phyloP scores from a whole-genome alignment of 1,140 invertebrate genomes.

The Drosophila willistoni region DNA sequence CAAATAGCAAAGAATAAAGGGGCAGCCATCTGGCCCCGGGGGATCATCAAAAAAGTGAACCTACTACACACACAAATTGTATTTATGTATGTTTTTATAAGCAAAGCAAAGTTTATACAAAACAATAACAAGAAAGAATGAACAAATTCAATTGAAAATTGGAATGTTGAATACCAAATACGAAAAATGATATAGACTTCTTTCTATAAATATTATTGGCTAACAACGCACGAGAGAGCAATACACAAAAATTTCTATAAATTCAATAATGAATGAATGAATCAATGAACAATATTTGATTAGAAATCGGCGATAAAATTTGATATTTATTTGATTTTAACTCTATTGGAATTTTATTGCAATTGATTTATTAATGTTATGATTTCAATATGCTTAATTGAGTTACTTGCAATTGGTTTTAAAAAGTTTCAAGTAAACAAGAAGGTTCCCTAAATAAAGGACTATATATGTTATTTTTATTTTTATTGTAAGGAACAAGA shows the following conservation, averaged over 20 bases:
- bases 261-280: conserved; percentile 49
- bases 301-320: conserved; percentile 41
- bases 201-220: conserved; percentile 34
- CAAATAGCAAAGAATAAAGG: no score
- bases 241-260: conserved; percentile 34
- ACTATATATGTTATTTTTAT: no score
- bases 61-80: conserved; percentile 23
- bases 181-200: conserved; percentile 33
- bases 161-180: conserved; percentile 4
- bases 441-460: no score
- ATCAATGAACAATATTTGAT: conserved; percentile 30
- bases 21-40: conserved; percentile 39
- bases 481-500: no score
- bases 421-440: no score
- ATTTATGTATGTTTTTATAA: conserved; percentile 50
- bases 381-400: not conserved
- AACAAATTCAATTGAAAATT: not conserved
- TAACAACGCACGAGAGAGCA: no score
- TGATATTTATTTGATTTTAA: conserved; percentile 35
- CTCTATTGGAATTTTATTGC: conserved; percentile 22
- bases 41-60: conserved; percentile 41
- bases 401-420: not conserved
- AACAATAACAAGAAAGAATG: conserved; percentile 19
- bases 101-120: conserved; percentile 21
- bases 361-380: conserved; percentile 1